Evolutionary conservation across 2,113 vertebrate species (phyloP).

Genomic region (Sturnira hondurensis): DNA sequence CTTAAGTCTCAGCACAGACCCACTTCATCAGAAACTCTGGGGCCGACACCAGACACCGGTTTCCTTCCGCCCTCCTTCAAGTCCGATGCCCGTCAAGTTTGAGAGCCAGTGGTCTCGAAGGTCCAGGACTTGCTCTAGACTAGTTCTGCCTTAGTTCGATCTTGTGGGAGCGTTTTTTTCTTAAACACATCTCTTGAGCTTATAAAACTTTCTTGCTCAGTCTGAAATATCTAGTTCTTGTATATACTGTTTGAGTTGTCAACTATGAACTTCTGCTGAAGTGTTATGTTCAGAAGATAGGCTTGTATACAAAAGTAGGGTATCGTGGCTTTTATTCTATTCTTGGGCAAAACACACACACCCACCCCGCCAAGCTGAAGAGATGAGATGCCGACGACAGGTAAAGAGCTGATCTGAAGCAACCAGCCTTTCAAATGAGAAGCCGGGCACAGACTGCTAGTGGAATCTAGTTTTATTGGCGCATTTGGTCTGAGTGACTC

Average conservation of each 20-base stretch:
- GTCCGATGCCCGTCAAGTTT: rapidly evolving
- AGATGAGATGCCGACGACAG: background rate
- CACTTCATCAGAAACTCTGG: background rate
- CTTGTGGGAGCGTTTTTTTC: too few species aligned
- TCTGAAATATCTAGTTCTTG: background rate
- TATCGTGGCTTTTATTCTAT: background rate
- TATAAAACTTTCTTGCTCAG: background rate
- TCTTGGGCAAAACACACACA: background rate
- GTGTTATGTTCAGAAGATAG: background rate
- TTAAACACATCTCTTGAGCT: background rate
- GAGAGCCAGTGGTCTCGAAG: background rate
- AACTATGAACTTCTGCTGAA: background rate
- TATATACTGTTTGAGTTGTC: background rate
- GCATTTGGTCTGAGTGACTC: background rate
- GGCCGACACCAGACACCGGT: rapidly evolving
- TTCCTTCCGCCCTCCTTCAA: background rate
- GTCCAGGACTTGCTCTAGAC: background rate
- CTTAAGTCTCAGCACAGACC: background rate
- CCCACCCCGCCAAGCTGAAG: background rate
- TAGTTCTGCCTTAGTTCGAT: background rate
- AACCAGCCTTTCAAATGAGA: background rate
- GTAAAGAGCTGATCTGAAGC: background rate
- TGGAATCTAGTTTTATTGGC: slow-evolving; percentile 34
- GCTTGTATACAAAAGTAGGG: background rate
- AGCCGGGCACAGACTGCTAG: background rate